These are phyloP conservation scores for Clarias magur DNA, from an alignment of 2,113 vertebrate genomes.

Conservation along the genomic window DNA sequence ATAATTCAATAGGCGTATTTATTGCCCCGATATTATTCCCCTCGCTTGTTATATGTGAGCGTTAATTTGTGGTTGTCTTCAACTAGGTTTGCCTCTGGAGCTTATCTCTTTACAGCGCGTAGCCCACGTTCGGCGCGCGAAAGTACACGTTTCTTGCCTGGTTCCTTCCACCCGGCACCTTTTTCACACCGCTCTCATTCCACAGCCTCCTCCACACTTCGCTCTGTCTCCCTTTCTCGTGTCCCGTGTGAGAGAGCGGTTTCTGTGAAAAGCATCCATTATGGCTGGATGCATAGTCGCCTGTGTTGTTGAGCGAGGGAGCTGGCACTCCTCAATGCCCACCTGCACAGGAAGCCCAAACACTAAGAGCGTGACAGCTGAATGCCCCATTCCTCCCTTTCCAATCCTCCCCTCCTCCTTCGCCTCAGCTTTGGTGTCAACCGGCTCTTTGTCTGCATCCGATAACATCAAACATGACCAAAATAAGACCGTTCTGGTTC, in stretches of 20 bases:
- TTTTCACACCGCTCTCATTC: conserved; percentile 54
- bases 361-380: conserved; percentile 73
- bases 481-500: conserved; percentile 40
- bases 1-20: conserved; percentile 28
- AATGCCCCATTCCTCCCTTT: conserved; percentile 64
- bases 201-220: conserved; percentile 47
- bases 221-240: conserved; percentile 50
- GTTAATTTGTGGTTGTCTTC: conserved; percentile 21
- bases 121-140: conserved; percentile 8
- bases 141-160: conserved; percentile 30
- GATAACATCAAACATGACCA: conserved; percentile 56
- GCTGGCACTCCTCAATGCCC: conserved; percentile 74
- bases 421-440: conserved; percentile 47
- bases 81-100: not conserved
- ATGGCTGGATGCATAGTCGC: conserved; percentile 76
- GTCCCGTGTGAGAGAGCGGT: conserved; percentile 50
- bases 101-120: not conserved
- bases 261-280: conserved; percentile 78
- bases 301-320: conserved; percentile 72
- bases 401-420: conserved; percentile 38
- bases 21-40: conserved; percentile 34
- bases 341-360: conserved; percentile 79
- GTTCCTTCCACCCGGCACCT: conserved; percentile 28
- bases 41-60: conserved; percentile 3
- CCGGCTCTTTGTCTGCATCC: conserved; percentile 57